Evolutionary conservation across 2,797 vertebrate genomes (phyloP).

Genomic region (Adelosebastes latens): DNA sequence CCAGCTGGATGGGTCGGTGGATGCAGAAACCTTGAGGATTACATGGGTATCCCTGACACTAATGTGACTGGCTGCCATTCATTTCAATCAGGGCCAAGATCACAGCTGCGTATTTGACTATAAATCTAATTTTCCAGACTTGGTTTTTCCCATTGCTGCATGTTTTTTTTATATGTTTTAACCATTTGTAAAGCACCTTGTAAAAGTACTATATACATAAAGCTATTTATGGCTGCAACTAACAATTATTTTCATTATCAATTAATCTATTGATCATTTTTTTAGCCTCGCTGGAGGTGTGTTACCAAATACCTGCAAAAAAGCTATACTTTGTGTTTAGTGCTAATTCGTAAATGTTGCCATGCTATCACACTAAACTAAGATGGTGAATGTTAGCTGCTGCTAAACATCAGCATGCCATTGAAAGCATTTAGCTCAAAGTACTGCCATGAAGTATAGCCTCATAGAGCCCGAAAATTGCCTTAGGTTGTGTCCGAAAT

Average conservation of each 20-base stretch:
- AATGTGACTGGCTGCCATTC: conserved; percentile 37
- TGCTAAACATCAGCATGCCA: background rate
- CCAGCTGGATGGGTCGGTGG: conserved; percentile 27
- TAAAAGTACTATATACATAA: background rate
- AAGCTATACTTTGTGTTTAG: background rate
- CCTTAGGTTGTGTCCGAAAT: background rate
- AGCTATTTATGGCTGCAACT: background rate
- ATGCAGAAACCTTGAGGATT: conserved; percentile 38
- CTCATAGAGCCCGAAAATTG: background rate
- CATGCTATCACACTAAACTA: too few relatives aligned
- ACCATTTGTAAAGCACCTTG: background rate
- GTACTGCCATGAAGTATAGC: background rate
- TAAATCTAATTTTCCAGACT: conserved; percentile 10
- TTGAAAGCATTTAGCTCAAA: background rate
- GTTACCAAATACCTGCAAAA: background rate
- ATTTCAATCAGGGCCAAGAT: conserved; percentile 34
- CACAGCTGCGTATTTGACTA: conserved; percentile 44
- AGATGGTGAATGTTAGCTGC: too few relatives aligned
- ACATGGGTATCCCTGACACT: conserved; percentile 39
- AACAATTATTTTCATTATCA: background rate
- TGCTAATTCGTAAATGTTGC: too few relatives aligned
- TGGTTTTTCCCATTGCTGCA: background rate
- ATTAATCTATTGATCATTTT: background rate
- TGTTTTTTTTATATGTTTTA: background rate
- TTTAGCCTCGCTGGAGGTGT: background rate